phyloP scores from a whole-genome alignment of 2,888 invertebrate species.

The Drosophila leonis region DNA sequence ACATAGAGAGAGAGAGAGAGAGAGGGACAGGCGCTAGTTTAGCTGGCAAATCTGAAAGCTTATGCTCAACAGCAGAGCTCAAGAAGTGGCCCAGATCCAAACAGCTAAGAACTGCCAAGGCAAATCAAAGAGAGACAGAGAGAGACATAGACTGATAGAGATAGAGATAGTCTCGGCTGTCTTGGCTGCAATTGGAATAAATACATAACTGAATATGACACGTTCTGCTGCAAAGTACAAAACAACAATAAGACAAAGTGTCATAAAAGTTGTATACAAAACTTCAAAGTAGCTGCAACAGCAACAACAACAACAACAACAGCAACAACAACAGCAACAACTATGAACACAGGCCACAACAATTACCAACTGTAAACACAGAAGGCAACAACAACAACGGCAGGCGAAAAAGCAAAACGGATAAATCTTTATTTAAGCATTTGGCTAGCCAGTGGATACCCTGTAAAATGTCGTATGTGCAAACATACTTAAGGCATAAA shows the following conservation, averaged over 20 bases:
- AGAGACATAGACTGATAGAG: background rate
- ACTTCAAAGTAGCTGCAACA: constrained; percentile 75
- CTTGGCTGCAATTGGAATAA: constrained; percentile 53
- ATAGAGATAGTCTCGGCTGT: constrained; percentile 1
- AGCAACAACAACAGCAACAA: constrained; percentile 32
- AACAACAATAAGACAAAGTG: constrained; percentile 79
- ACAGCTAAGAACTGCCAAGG: constrained; percentile 33
- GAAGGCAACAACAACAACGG: constrained; percentile 28
- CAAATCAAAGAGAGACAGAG: background rate
- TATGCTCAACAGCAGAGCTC: constrained; percentile 67
- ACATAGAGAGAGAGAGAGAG: background rate
- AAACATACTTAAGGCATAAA: background rate
- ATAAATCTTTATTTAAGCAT: background rate
- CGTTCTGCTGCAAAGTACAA: constrained; percentile 73
- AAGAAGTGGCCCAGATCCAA: constrained; percentile 44
- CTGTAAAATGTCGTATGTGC: background rate
- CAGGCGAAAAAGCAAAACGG: background rate
- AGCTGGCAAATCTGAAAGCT: constrained; percentile 65
- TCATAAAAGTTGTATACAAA: constrained; percentile 80
- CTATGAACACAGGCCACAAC: constrained; percentile 36
- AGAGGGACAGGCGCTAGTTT: constrained; percentile 27
- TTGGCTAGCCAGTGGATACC: constrained; percentile 5
- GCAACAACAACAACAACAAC: constrained; percentile 52
- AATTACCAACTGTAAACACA: constrained; percentile 61
- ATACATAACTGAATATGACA: constrained; percentile 77